Conservation (phyloP, 30 jellyfish, hydroid and myxozoan genomes). For the Rhopilema esculentum region DNA sequence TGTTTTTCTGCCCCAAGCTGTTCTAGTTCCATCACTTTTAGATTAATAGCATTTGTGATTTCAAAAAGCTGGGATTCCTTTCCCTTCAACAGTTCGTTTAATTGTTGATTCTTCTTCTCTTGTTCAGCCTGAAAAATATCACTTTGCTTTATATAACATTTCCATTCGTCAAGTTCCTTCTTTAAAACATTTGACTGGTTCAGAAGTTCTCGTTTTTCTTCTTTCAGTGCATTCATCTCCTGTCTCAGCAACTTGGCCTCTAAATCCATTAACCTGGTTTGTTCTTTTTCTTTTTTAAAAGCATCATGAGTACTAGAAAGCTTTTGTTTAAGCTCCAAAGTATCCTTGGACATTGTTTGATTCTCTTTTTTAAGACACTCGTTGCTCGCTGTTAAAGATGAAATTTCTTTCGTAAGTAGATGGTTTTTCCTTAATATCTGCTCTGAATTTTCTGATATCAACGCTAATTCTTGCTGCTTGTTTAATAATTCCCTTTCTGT, state of each 20-base stretch:
- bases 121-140: not conserved
- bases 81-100: not conserved
- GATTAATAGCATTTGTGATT: not conserved
- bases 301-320: not conserved
- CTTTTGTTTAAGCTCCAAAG: not conserved
- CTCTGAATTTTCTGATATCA: not conserved
- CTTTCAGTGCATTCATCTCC: not conserved
- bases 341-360: not conserved
- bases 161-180: not conserved
- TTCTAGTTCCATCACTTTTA: not conserved
- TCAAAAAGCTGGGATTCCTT: not conserved
- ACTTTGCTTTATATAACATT: not conserved
- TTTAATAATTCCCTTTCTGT: not conserved
- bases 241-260: no score
- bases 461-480: not conserved
- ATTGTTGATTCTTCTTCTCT: not conserved
- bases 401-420: not conserved
- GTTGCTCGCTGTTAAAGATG: not conserved
- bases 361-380: not conserved
- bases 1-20: not conserved
- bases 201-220: not conserved
- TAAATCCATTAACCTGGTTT: no score
- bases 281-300: not conserved
- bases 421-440: not conserved
- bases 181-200: not conserved